These are phyloP conservation scores for Margaritifera margaritifera DNA, from an alignment of 2,888 invertebrate genomes.

Conservation along the genomic window DNA sequence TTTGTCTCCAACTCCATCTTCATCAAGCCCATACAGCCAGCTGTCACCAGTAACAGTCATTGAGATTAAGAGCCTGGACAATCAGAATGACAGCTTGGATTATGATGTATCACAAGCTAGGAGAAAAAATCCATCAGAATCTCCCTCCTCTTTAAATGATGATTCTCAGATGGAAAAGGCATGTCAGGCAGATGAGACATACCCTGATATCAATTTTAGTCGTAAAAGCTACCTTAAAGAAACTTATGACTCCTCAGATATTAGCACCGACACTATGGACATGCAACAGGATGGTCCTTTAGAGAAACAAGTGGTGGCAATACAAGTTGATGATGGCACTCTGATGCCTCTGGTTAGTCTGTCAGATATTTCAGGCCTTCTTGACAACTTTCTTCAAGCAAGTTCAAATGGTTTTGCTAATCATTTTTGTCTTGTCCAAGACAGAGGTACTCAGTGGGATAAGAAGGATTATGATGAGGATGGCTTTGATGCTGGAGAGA, in stretches of 20 bases:
- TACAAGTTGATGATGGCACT: constrained; percentile 38
- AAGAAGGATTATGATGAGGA: no score
- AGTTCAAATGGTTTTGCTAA: constrained; percentile 22
- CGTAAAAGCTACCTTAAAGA: no score
- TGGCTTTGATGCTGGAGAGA: no score
- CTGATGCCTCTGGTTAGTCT: constrained; percentile 41
- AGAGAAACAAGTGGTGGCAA: background rate
- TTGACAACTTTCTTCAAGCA: constrained; percentile 25
- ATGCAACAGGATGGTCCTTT: background rate
- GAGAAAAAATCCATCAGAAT: constrained; percentile 1
- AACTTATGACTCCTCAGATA: no score
- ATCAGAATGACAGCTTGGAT: constrained; percentile 62
- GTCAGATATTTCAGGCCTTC: constrained; percentile 20
- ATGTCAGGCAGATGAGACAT: no score
- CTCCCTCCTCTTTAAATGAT: background rate
- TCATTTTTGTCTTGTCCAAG: constrained; percentile 40
- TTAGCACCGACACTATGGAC: no score
- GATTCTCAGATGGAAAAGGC: constrained; percentile 1
- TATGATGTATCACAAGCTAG: constrained; percentile 22
- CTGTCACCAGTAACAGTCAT: constrained; percentile 67
- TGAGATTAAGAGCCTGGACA: constrained; percentile 64
- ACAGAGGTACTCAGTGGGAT: constrained; percentile 46
- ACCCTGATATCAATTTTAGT: no score
- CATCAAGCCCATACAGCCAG: constrained; percentile 47
- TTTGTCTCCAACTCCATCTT: constrained; percentile 32